Percentiles rank a stretch among this genome's conserved stretches.
These are phyloP conservation scores for Solen grandis DNA, from an alignment of 1,140 invertebrate genomes.

Conservation along the genomic window DNA sequence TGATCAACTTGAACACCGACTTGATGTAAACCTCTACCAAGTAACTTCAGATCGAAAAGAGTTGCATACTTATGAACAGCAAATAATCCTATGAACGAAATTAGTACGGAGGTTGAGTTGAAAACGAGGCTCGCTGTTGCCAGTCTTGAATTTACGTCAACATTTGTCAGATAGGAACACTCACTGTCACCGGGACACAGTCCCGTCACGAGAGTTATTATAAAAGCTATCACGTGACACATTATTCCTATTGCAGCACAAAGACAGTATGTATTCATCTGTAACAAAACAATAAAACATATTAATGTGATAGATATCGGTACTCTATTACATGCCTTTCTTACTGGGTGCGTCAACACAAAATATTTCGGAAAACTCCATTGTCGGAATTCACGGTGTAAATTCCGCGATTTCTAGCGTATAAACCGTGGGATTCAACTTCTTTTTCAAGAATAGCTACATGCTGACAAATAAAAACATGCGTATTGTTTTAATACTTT, in stretches of 20 bases:
- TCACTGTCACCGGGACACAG: not conserved
- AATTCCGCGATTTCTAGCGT: no score
- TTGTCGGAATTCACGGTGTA: no score
- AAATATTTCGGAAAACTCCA: no score
- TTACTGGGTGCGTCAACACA: no score
- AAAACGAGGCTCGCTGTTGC: constrained; percentile 29
- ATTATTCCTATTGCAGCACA: not conserved
- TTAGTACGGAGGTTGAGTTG: constrained; percentile 4
- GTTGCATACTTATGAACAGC: constrained; percentile 27
- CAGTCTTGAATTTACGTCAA: not conserved
- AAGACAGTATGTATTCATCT: constrained; percentile 32
- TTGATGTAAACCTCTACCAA: constrained; percentile 17
- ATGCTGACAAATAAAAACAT: no score
- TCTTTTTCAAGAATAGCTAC: no score
- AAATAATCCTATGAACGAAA: constrained; percentile 24
- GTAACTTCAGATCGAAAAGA: constrained; percentile 19
- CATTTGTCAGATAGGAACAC: constrained; percentile 18
- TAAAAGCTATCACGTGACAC: not conserved
- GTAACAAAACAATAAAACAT: constrained; percentile 3
- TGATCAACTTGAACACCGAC: constrained; percentile 8
- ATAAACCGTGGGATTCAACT: no score
- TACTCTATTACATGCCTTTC: no score
- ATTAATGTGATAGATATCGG: no score
- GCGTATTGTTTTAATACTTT: no score
- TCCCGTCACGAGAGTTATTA: constrained; percentile 12